phyloP scores from a whole-genome alignment of 35 echinoderm and acorn worm genomes.

The Apostichopus japonicus region DNA sequence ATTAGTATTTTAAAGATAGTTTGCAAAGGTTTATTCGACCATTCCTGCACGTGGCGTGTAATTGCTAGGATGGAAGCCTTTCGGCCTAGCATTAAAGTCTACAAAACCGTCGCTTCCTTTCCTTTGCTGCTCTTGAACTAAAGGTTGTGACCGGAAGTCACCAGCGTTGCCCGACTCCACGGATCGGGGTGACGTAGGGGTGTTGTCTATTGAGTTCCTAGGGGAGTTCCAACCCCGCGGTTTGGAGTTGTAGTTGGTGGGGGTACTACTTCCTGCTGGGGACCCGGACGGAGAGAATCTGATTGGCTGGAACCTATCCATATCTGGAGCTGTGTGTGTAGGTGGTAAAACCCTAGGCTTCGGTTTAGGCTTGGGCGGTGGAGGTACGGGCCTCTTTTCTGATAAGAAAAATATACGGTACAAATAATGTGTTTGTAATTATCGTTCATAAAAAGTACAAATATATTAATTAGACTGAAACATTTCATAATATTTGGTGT shows the following conservation, averaged over 20 bases:
- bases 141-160: slow-evolving; percentile 31
- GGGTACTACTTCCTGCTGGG: not conserved
- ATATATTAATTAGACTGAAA: no score
- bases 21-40: slow-evolving; percentile 19
- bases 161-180: slow-evolving; percentile 39
- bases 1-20: not conserved
- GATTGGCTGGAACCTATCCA: slow-evolving; percentile 39
- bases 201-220: slow-evolving; percentile 25
- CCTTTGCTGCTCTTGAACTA: slow-evolving; percentile 24
- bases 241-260: slow-evolving; percentile 33
- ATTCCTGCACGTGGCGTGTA: slow-evolving; percentile 34
- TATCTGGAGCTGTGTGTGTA: not conserved
- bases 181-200: slow-evolving; percentile 40
- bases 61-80: slow-evolving; percentile 47
- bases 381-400: slow-evolving; percentile 44
- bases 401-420: not conserved
- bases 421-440: no score
- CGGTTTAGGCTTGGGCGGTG: slow-evolving; percentile 17
- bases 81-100: slow-evolving; percentile 57
- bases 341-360: slow-evolving; percentile 14
- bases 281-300: slow-evolving; percentile 46
- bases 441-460: no score
- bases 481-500: no score
- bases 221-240: slow-evolving; percentile 25
- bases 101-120: slow-evolving; percentile 30